Conservation (phyloP, 2,888 invertebrate species). For the Torymus aiolomorphi region DNA sequence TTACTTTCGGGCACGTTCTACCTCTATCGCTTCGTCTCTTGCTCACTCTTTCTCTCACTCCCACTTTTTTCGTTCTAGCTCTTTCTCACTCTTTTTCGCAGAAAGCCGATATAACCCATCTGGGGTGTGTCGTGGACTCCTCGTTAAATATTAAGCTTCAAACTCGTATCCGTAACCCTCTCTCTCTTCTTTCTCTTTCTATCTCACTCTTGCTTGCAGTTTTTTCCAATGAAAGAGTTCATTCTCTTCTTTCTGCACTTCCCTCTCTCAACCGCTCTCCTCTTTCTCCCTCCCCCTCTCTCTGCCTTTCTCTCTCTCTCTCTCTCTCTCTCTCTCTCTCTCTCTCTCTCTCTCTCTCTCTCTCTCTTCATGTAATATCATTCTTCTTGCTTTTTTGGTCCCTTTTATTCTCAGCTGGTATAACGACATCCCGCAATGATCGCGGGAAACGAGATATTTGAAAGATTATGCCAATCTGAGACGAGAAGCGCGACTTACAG, state of each 20-base stretch:
- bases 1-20: constrained; percentile 60
- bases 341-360: constrained; percentile 29
- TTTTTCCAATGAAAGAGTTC: no score
- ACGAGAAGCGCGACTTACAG: constrained; percentile 23
- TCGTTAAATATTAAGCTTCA: constrained; percentile 74
- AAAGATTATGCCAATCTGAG: constrained; percentile 73
- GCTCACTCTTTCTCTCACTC: constrained; percentile 20
- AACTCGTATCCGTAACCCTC: constrained; percentile 59
- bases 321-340: constrained; percentile 13
- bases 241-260: no score
- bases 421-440: constrained; percentile 69
- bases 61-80: background rate
- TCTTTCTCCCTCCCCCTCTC: no score
- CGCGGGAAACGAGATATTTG: constrained; percentile 72
- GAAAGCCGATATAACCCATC: constrained; percentile 59
- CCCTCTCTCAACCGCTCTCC: no score
- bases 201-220: background rate
- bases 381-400: constrained; percentile 41
- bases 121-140: constrained; percentile 58
- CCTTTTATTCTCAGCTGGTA: constrained; percentile 60
- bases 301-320: no score
- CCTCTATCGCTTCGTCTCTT: constrained; percentile 24
- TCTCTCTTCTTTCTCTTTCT: constrained; percentile 38
- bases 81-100: constrained; percentile 7
- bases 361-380: background rate